Base-by-base conservation (phyloP, 2,113 vertebrate species). In the Dipodomys merriami region DNA sequence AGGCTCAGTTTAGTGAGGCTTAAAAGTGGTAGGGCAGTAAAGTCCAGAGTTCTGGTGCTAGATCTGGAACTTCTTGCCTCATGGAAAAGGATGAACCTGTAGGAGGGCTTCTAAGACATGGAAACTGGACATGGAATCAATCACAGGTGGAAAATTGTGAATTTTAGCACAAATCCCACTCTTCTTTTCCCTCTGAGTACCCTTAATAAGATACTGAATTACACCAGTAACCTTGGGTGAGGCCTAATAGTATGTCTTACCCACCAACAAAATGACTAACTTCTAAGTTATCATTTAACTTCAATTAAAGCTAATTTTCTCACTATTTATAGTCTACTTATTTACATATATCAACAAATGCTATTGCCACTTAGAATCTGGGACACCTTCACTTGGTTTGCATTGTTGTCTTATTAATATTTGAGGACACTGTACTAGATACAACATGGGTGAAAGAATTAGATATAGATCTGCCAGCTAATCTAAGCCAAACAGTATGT, bases 201-300 rank as follows among this genome's bases (percentile, higher is more conserved):
- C 77, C 53, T 30, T 76, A 0, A 49, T 92, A 19, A 82, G 60
- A 85, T n/a, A 71, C 30, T 65, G 57, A 92, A 62, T 78, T 77
- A 16, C 18, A 57, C 86, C 89, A 23, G 0, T 91, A 86, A 92
- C 93, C 87, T 89, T 72, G 76, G 87, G 87, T 88, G 92, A 95
- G 69, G 69, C 18, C 30, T 95, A 83, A 93, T 96, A 79, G 35
- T 93, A 73, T 69, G 62, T 84, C 78, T 94, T 91, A 76, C 60
- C 81, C 84, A 85, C 67, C 65, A 92, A 91, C 91, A 86, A 90
- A 95, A 90, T 92, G 76, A 96, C 83, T 94, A 67, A 79, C 76
- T 95, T 83, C 83, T 84, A 94, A 86, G 57, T 85, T 93, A 81
- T 95, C 91, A 96, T 95, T 97, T 95, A 93, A 94, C 83, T 73